phyloP scores from a whole-genome alignment of 2,888 invertebrate species.

The Crossocerus cetratus region DNA sequence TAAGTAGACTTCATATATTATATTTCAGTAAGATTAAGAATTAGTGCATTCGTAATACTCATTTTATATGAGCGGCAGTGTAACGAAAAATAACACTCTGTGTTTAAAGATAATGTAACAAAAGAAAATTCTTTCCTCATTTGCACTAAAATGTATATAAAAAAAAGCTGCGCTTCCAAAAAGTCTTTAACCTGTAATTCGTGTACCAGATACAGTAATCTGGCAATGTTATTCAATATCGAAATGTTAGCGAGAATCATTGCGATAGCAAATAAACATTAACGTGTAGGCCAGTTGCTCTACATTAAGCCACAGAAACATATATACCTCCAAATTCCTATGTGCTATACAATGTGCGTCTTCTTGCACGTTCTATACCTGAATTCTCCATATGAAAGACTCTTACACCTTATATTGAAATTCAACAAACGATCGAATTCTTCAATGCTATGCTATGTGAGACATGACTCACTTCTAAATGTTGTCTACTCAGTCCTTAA shows the following conservation, averaged over 20 bases:
- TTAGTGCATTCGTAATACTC: slow-evolving; percentile 3
- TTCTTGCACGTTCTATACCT: slow-evolving; percentile 12
- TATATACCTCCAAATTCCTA: slow-evolving; percentile 7
- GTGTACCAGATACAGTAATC: slow-evolving; percentile 17
- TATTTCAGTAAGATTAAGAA: background rate
- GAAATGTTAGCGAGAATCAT: slow-evolving; percentile 32
- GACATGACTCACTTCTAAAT: slow-evolving; percentile 31
- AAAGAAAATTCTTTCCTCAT: slow-evolving; percentile 14
- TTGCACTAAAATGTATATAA: slow-evolving; percentile 21
- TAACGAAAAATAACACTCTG: slow-evolving; percentile 18
- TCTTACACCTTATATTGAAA: slow-evolving; percentile 9
- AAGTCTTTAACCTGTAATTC: slow-evolving; percentile 28
- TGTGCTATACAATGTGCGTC: slow-evolving; percentile 5
- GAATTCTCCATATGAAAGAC: background rate
- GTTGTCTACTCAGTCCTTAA: slow-evolving; percentile 23
- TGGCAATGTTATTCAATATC: slow-evolving; percentile 37
- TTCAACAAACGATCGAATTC: slow-evolving; percentile 22
- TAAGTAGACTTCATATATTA: slow-evolving; percentile 10
- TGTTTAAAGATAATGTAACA: slow-evolving; percentile 24
- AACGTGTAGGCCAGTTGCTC: slow-evolving; percentile 7
- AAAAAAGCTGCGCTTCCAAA: slow-evolving; percentile 24
- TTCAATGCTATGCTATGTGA: slow-evolving; percentile 34
- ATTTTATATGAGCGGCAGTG: slow-evolving; percentile 1
- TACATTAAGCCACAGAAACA: slow-evolving; percentile 15
- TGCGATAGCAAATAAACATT: slow-evolving; percentile 21